Evolutionary conservation across 2,113 vertebrate genomes (phyloP), one percentile per base, ranked within the genome.

Genomic region (Lophura nycthemera): DNA sequence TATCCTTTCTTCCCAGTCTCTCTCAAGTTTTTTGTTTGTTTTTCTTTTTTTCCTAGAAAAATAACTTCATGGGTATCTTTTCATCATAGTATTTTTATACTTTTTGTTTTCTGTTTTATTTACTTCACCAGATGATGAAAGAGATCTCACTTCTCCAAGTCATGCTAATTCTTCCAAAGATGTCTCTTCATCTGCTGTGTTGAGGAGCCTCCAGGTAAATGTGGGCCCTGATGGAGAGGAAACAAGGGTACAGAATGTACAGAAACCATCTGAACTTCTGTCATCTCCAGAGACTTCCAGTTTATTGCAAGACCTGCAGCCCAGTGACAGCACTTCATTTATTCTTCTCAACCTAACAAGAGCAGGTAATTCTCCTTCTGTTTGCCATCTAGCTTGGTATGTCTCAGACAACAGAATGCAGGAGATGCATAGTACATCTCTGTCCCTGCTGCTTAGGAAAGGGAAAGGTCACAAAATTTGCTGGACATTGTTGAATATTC

Each of bases 341-440:
- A 98, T 99, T 96, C 98, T 99, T 54, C 98, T 99, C 86, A 99
- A 99, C 95, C 97, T 99, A 27, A 99, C 99, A n/a, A 98, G 99
- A 98, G 98, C 99, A 99, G 98, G 98, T 98, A 97, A 95, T 88
- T 86, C 81, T 95, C 21, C 32, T 69, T 83, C 59, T 79, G 18
- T 86, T 84, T 77, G 34, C 89, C 16, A 42, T 63, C 34, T 88
- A 54, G 10, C 52, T 91, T 61, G 38, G n/a, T 88, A 5, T 67
- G 34, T 75, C 40, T 86, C 61, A 78, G 54, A 59, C 52, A 60
- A 54, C 48, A 84, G 86, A 94, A 76, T 91, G 82, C 36, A 77
- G 80, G 52, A 81, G 50, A 67, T 60, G 50, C 6, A 60, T 60
- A 85, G 32, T 88, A 38, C 25, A 85, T 5, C 54, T 86, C 43